Base-by-base conservation (phyloP, 2,888 invertebrate genomes). In the Mallateleia sp. region DNA sequence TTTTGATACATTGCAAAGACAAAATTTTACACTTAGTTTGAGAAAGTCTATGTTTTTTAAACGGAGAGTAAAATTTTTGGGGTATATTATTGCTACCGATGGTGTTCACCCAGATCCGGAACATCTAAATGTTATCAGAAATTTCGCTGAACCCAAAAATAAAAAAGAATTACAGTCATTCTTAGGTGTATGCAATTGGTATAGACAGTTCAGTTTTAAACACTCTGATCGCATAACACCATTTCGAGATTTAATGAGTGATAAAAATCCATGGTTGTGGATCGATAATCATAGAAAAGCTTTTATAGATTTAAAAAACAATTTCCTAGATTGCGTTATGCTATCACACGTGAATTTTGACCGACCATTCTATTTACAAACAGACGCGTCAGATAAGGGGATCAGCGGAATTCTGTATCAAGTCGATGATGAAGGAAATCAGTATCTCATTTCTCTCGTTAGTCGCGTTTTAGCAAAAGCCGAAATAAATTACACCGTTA, bases 401-500 rank as follows among this genome's bases (percentile, higher is more conserved):
- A 54, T 54, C 2, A 2, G 7, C 25, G 54, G 54, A 7, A 54
- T 54, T 25, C n/a, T 54, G 11, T 92, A 83, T 60, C 89, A 90
- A 52, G 22, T 42, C 0, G 85, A 89, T 42, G 32, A 60, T 0
- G 18, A 83, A 1, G 60, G 54, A 9, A 45, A 89, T 15, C 79
- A 42, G 22, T 24, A 52, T 18, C 77, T 91, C 0, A 83, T 91
- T 22, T 87, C 90, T 0, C 85, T 91, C 42, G 89, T 78, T 14
- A 92, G 92, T 80, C 80, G 90, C 22, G 85, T 85, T 15, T 83
- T 91, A 0, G 71, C 38, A 0, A 84, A 67, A 2, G 77, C 90
- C 0, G 91, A 92, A 79, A 14, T 62, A 1, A 87, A 74, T 8
- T 92, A 91, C 80, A 91, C 89, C 0, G 89, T 88, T 0, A 87